These are phyloP conservation scores for Falco columbarius DNA, from an alignment of 2,797 vertebrate genomes.

Conservation along the genomic window DNA sequence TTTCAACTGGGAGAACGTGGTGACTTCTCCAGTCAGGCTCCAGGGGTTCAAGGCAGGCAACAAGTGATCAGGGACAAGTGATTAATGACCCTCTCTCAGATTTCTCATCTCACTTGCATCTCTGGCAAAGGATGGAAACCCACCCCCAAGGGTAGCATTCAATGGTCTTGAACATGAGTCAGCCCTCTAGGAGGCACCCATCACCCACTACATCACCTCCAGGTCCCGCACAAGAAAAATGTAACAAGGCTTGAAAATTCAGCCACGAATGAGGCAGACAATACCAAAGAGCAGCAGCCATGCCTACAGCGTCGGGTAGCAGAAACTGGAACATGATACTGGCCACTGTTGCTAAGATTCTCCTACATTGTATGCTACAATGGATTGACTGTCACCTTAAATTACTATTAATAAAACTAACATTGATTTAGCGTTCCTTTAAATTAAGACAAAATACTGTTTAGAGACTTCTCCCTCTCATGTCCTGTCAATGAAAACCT, in stretches of 20 bases:
- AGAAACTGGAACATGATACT: background rate
- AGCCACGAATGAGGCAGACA: background rate
- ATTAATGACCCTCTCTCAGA: background rate
- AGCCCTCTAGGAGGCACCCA: background rate
- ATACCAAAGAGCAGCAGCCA: background rate
- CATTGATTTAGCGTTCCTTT: background rate
- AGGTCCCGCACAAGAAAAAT: background rate
- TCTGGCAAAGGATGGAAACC: background rate
- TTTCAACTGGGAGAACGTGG: background rate
- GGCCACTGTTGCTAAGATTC: background rate
- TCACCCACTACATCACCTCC: too few relatives aligned
- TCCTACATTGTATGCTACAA: background rate
- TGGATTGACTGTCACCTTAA: background rate
- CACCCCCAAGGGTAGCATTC: background rate
- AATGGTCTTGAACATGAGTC: background rate
- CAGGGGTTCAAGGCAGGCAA: background rate
- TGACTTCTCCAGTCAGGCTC: background rate
- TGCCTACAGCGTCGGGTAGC: too few relatives aligned
- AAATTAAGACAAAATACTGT: background rate
- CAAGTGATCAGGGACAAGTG: too few relatives aligned
- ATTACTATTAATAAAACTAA: background rate
- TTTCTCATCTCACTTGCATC: background rate
- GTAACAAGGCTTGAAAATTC: background rate
- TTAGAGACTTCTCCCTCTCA: background rate
- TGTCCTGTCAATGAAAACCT: background rate